phyloP scores from a whole-genome alignment of 2,113 vertebrate species.

The Lonchura striata region DNA sequence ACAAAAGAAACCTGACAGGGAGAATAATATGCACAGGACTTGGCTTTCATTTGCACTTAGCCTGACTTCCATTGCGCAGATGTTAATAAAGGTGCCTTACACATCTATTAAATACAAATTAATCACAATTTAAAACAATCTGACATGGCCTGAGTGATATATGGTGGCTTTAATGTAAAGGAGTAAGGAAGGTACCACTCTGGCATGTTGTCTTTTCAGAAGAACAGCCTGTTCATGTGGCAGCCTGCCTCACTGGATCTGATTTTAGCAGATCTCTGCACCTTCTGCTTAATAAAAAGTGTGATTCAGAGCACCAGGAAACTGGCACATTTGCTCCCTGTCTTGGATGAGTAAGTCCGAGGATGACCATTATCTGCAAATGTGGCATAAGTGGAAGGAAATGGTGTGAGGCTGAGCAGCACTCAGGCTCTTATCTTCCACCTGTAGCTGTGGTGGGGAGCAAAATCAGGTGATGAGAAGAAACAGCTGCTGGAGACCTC shows the following conservation, averaged over 20 bases:
- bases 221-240: not conserved
- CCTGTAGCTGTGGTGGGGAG: slow-evolving; percentile 6
- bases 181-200: not conserved
- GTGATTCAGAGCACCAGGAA: not conserved
- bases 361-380: not conserved
- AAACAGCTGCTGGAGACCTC: not conserved
- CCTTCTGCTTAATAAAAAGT: not conserved
- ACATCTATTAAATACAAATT: slow-evolving; percentile 21
- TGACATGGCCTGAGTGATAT: not conserved
- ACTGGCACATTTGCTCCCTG: not conserved
- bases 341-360: not conserved
- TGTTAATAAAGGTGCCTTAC: slow-evolving; percentile 5
- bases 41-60: not conserved
- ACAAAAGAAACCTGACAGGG: not conserved
- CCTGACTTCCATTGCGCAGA: not conserved
- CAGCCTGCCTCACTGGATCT: not conserved
- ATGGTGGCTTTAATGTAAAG: not conserved
- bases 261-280: not conserved
- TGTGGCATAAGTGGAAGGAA: not conserved
- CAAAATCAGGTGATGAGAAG: slow-evolving; percentile 28
- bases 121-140: not conserved
- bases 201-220: not conserved
- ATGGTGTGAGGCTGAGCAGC: not conserved
- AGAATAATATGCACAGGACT: not conserved
- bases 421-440: slow-evolving; percentile 1